Conservation (phyloP, 2,113 vertebrate genomes). For the Melanerpes formicivorus region DNA sequence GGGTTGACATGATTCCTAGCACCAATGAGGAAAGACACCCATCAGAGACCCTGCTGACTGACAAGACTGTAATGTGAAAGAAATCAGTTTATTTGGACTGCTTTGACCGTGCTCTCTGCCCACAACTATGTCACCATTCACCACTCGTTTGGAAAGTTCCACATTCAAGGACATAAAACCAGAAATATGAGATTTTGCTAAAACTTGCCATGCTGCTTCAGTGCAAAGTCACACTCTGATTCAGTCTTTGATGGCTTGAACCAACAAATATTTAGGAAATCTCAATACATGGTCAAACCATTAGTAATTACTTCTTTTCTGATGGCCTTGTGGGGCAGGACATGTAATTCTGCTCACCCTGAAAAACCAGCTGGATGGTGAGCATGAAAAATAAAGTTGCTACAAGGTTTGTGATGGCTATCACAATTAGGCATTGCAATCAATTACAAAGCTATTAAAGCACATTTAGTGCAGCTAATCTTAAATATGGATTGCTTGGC, state of each 20-base stretch:
- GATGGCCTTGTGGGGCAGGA: neutral
- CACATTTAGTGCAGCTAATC: neutral
- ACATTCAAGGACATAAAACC: neutral
- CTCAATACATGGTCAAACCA: neutral
- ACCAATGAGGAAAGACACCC: neutral
- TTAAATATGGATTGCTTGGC: neutral
- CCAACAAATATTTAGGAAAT: neutral
- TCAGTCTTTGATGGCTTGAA: neutral
- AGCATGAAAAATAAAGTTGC: neutral
- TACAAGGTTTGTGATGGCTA: neutral
- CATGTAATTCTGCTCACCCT: neutral
- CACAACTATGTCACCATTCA: conserved; percentile 18
- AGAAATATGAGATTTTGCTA: neutral
- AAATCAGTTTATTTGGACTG: neutral
- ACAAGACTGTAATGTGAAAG: neutral
- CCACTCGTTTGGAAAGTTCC: conserved; percentile 23
- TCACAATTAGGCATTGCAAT: neutral
- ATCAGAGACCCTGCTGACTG: neutral
- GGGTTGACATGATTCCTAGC: neutral
- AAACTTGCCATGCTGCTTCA: neutral
- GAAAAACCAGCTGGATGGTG: neutral
- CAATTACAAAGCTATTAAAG: neutral
- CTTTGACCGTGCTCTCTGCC: neutral
- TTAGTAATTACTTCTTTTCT: conserved; percentile 1
- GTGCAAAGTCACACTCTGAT: neutral